A percentile compares a stretch with the other conserved stretches of the same genome.
Evolutionary conservation across 2,113 vertebrate genomes (phyloP).

Genomic region (Apus apus): DNA sequence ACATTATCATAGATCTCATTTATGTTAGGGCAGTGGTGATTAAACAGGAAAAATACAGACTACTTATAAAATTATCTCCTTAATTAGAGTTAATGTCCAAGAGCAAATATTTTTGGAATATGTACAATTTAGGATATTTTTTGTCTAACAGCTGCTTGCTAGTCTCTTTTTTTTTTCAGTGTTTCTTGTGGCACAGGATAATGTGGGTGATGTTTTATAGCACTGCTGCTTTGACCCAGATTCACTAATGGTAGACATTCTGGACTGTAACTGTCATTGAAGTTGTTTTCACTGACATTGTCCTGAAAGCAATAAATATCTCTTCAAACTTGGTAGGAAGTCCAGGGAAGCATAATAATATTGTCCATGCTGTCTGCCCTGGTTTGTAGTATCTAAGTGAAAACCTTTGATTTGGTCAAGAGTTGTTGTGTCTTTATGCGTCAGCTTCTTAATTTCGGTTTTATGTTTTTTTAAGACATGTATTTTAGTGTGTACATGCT

Average conservation of each 20-base stretch:
- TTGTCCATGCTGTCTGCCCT: neutral
- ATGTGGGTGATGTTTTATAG: neutral
- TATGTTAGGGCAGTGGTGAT: neutral
- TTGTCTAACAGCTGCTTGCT: neutral
- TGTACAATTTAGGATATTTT: neutral
- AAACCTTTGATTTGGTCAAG: neutral
- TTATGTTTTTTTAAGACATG: neutral
- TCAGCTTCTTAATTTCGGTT: neutral
- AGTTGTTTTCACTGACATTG: neutral
- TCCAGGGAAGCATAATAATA: neutral
- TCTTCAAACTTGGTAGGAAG: neutral
- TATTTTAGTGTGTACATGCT: neutral
- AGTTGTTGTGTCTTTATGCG: neutral
- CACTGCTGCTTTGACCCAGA: neutral
- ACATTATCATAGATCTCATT: neutral
- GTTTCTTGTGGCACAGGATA: slow-evolving; percentile 19
- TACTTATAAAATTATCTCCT: neutral
- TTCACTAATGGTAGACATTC: neutral
- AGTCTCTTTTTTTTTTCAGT: neutral
- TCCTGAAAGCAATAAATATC: neutral
- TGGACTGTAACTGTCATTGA: neutral
- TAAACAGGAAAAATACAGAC: neutral
- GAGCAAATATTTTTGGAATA: slow-evolving; percentile 18
- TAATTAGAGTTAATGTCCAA: neutral
- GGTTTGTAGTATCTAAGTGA: neutral